phyloP scores from a whole-genome alignment of 2,113 vertebrate species.

The Prionailurus bengalensis region DNA sequence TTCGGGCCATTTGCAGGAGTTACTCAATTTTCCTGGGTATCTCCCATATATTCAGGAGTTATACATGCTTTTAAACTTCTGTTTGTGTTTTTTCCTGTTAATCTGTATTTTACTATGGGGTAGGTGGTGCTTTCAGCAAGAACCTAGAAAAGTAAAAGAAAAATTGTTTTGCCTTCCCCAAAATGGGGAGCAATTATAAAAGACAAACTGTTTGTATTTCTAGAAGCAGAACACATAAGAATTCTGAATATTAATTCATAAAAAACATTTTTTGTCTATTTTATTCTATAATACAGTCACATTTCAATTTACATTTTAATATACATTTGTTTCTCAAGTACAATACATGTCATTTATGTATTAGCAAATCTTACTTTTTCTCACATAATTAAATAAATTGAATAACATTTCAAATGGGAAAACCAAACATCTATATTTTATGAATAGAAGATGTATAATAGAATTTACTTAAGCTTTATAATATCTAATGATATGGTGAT shows the following conservation, averaged over 20 bases:
- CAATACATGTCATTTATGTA: slow-evolving; percentile 15
- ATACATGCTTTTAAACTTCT: not conserved
- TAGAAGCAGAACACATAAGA: not conserved
- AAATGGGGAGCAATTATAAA: not conserved
- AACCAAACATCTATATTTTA: slow-evolving; percentile 21
- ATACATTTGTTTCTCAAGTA: not conserved
- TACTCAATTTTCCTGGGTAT: not conserved
- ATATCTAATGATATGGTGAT: not conserved
- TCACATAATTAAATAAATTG: slow-evolving; percentile 3
- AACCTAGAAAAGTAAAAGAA: not conserved
- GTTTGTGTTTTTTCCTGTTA: not conserved
- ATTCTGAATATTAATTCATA: slow-evolving; percentile 18
- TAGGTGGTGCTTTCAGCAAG: not conserved
- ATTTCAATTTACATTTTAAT: slow-evolving; percentile 18
- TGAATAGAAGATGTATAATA: not conserved
- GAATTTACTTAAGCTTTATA: not conserved
- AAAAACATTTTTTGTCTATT: slow-evolving; percentile 10
- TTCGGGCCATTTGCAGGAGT: not conserved
- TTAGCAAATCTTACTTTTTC: slow-evolving; percentile 4
- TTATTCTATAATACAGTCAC: slow-evolving; percentile 31
- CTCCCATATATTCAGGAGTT: not conserved
- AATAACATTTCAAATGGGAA: slow-evolving; percentile 36
- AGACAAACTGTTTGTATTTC: not conserved
- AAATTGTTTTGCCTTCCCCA: not conserved
- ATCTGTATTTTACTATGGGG: not conserved